These are phyloP conservation scores for Lucifuga dentata DNA, from an alignment of 2,113 vertebrate genomes.

Conservation along the genomic window DNA sequence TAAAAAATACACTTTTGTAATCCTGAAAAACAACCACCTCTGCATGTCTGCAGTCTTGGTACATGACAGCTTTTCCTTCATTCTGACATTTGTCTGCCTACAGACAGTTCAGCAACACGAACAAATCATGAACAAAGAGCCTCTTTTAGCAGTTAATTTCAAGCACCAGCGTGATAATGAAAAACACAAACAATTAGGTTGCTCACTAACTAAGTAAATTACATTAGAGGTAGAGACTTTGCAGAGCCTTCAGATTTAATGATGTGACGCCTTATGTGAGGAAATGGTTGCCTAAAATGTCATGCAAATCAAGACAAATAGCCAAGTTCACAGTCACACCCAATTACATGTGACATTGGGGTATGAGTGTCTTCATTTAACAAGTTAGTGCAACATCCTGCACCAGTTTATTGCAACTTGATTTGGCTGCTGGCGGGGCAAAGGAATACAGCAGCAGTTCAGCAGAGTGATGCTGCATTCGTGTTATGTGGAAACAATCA, in stretches of 20 bases:
- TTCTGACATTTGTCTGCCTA: background rate
- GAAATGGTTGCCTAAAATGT: background rate
- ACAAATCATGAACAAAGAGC: slow-evolving; percentile 37
- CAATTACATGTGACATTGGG: background rate
- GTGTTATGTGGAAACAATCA: background rate
- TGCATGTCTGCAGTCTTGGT: too few species aligned
- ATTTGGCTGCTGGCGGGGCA: background rate
- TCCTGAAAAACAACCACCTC: too few species aligned
- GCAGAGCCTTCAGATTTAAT: background rate
- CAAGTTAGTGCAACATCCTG: slow-evolving; percentile 24
- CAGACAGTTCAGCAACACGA: background rate
- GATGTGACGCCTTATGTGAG: background rate
- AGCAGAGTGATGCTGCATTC: slow-evolving; percentile 8
- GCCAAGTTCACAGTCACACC: slow-evolving; percentile 4
- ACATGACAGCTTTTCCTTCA: background rate
- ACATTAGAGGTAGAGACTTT: background rate
- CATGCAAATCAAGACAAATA: background rate
- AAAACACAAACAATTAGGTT: slow-evolving; percentile 11
- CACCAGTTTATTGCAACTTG: slow-evolving; percentile 3
- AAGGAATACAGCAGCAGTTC: background rate
- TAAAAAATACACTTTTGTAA: too few species aligned
- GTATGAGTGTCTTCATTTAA: slow-evolving; percentile 1
- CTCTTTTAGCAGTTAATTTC: slow-evolving; percentile 28
- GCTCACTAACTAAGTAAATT: background rate
- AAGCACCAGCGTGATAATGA: slow-evolving; percentile 38